Evolutionary conservation across 2,797 vertebrate species (phyloP).

Genomic region (Chelidonichthys spinosus): DNA sequence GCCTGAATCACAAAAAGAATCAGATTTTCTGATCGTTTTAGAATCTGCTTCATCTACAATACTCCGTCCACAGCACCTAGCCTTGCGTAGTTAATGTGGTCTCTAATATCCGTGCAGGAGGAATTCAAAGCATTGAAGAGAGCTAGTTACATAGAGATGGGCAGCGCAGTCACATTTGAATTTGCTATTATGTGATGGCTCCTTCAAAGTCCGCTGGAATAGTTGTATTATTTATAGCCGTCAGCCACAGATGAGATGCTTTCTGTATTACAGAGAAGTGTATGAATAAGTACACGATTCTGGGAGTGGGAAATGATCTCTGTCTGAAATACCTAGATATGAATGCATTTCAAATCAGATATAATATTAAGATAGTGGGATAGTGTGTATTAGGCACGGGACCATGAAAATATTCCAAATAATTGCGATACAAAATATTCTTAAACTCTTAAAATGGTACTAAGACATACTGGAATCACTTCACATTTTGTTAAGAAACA

Average conservation of each 20-base stretch:
- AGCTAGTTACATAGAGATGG: constrained; percentile 10
- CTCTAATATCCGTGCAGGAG: neutral
- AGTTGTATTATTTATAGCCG: constrained; percentile 37
- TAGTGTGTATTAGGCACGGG: neutral
- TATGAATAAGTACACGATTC: neutral
- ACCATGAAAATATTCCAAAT: no score
- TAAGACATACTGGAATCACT: no score
- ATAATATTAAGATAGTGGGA: neutral
- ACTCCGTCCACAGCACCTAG: neutral
- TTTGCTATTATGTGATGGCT: constrained; percentile 21
- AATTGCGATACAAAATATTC: no score
- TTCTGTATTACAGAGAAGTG: constrained; percentile 19
- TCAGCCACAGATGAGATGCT: constrained; percentile 24
- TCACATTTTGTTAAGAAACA: no score
- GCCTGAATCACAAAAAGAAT: neutral
- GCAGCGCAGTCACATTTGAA: constrained; percentile 16
- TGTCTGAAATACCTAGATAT: neutral
- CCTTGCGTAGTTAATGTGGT: neutral
- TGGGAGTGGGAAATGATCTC: constrained; percentile 6
- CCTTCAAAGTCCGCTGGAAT: constrained; percentile 6
- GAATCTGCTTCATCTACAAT: constrained; percentile 2
- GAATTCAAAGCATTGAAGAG: constrained; percentile 20
- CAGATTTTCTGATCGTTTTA: neutral
- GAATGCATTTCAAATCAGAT: neutral
- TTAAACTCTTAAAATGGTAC: no score